These are phyloP conservation scores for Empidonax alnorum DNA, from an alignment of 2,113 vertebrate species.

Conservation along the genomic window DNA sequence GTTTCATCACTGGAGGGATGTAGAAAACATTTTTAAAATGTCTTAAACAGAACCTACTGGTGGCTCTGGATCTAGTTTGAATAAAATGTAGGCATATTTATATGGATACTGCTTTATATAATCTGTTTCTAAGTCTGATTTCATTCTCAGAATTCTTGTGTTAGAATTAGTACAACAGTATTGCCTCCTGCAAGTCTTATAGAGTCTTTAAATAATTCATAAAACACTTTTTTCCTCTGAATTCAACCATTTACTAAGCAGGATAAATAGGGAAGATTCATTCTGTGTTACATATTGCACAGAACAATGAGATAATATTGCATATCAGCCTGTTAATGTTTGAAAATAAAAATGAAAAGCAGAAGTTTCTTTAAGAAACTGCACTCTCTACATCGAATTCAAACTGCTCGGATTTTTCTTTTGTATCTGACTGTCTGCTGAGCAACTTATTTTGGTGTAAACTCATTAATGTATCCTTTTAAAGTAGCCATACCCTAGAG, in stretches of 20 bases:
- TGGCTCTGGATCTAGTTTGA: background rate
- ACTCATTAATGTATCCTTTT: background rate
- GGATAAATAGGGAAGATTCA: background rate
- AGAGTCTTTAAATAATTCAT: background rate
- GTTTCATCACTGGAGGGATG: background rate
- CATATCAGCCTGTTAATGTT: background rate
- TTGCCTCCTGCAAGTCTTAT: background rate
- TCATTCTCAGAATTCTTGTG: background rate
- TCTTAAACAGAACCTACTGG: background rate
- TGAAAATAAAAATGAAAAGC: background rate
- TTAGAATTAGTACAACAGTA: background rate
- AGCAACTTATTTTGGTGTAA: background rate
- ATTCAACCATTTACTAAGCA: background rate
- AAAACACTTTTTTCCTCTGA: background rate
- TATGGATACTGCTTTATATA: background rate
- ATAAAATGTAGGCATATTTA: background rate
- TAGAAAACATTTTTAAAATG: accelerated
- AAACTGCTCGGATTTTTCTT: background rate
- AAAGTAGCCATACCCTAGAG: background rate
- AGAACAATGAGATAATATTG: background rate
- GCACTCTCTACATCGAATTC: background rate
- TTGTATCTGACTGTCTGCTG: background rate
- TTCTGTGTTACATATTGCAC: background rate
- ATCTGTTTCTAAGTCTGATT: background rate
- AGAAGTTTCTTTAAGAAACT: background rate